phyloP scores from a whole-genome alignment of 2,113 vertebrate species.

The Halcyon malimbica region DNA sequence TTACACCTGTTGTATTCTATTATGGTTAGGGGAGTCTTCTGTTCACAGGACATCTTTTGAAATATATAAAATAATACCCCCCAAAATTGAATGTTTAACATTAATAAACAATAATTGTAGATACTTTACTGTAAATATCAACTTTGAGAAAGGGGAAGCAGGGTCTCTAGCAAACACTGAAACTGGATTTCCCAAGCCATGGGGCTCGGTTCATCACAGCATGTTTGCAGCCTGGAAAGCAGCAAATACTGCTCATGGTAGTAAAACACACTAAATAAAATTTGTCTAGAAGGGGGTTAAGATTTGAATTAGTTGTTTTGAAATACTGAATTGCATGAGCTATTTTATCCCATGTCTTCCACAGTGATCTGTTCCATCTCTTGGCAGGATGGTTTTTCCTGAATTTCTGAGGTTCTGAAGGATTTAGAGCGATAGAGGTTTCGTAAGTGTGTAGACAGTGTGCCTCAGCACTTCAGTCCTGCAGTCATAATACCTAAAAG shows the following conservation, averaged over 20 bases:
- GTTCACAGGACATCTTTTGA: not conserved
- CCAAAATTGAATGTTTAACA: not conserved
- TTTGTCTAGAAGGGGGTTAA: not conserved
- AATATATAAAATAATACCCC: not conserved
- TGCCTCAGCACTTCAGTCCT: not conserved
- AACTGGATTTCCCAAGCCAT: not conserved
- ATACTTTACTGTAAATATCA: not conserved
- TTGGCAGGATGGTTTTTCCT: not conserved
- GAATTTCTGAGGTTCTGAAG: not conserved
- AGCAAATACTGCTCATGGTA: not conserved
- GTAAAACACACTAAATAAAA: not conserved
- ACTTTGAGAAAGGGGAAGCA: not conserved
- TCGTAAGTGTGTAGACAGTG: not conserved
- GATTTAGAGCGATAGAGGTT: not conserved
- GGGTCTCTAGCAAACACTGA: not conserved
- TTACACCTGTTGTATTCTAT: not conserved
- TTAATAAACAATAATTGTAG: not conserved
- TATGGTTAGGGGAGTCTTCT: not conserved
- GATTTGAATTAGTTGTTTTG: not conserved
- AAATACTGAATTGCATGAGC: not conserved
- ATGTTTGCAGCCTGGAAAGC: not conserved
- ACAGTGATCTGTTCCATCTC: not conserved
- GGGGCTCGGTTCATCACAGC: not conserved
- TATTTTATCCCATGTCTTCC: not conserved
- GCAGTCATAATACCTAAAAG: not conserved